Evolutionary conservation across 2,797 vertebrate species (phyloP), one percentile per base, ranked within the genome.

Genomic region (Halcyon leucocephala): DNA sequence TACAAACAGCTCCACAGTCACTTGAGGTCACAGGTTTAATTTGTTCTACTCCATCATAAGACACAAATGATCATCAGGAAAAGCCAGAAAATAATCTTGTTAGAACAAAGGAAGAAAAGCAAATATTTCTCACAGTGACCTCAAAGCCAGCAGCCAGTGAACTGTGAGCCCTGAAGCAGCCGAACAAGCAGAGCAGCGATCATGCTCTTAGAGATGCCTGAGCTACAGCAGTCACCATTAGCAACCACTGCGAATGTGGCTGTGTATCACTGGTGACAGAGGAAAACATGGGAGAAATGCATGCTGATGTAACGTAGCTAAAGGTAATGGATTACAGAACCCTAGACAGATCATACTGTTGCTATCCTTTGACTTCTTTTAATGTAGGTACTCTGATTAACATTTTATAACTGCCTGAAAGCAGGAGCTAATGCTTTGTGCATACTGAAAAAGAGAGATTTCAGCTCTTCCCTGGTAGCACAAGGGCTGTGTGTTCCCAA

Each of bases 91-190:
- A 73, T 51, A 76, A 70, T 66, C 79, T 31, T 4, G n/a, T 49
- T 14, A 55, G 82, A 72, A 90, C 80, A 95, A 89, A 73, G 64
- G 52, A 61, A 73, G 33, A 37, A 90, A 95, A 79, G 58, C 21
- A 73, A 76, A 55, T 42, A 77, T 94, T 90, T 77, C 49, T 84
- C 42, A 58, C 16, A 0, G 5, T 26, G 60, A 31, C 25, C 52
- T 69, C 49, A 41, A 79, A 57, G 42, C 8, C 22, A 61, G 39
- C 14, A 64, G 39, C 10, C 48, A 48, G 16, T 79, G 62, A 94
- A 18, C 49, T 44, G 64, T 5, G 77, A 69, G 67, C 55, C 66
- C 24, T 3, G 28, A 46, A 49, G 44, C 22, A 61, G 66, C 86
- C 31, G 28, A 61, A 48, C 0, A 2, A 54, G 33, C 25, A n/a